Percentiles rank a stretch among this genome's conserved stretches.
phyloP scores from a whole-genome alignment of 2,888 invertebrate species.

The Acrocera orbiculus region DNA sequence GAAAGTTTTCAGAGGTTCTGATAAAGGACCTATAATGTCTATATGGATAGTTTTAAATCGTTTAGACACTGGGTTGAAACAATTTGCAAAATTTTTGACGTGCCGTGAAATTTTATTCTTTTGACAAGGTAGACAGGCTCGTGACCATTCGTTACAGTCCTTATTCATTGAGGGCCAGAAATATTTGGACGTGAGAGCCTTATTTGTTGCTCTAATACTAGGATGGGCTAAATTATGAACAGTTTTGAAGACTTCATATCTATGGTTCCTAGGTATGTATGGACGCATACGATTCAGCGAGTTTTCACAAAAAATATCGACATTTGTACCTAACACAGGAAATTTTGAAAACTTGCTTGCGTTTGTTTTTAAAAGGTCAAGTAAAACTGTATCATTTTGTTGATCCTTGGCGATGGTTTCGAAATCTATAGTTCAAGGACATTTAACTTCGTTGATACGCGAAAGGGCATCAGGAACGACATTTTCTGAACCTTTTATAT shows the following conservation, averaged over 20 bases:
- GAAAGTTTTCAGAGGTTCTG: neutral
- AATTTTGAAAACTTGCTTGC: too few relatives aligned
- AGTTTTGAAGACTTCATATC: neutral
- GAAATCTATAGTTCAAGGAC: neutral
- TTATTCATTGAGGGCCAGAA: neutral
- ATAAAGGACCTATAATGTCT: neutral
- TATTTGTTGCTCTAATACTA: neutral
- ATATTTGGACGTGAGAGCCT: neutral
- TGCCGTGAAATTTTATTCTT: too few relatives aligned
- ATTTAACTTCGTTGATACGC: neutral
- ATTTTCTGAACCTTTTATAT: neutral
- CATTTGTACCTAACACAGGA: too few relatives aligned
- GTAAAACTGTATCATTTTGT: too few relatives aligned
- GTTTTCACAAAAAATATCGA: too few relatives aligned
- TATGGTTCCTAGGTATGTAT: too few relatives aligned
- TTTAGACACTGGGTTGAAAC: too few relatives aligned
- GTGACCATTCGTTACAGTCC: neutral
- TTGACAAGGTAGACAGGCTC: neutral
- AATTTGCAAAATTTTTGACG: too few relatives aligned
- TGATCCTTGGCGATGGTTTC: too few relatives aligned
- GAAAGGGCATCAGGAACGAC: neutral
- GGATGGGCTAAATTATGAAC: neutral
- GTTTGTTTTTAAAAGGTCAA: too few relatives aligned
- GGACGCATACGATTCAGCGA: too few relatives aligned
- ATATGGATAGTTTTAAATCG: neutral